phyloP scores from a whole-genome alignment of 2,888 invertebrate species.

The Stomorhina lunata region DNA sequence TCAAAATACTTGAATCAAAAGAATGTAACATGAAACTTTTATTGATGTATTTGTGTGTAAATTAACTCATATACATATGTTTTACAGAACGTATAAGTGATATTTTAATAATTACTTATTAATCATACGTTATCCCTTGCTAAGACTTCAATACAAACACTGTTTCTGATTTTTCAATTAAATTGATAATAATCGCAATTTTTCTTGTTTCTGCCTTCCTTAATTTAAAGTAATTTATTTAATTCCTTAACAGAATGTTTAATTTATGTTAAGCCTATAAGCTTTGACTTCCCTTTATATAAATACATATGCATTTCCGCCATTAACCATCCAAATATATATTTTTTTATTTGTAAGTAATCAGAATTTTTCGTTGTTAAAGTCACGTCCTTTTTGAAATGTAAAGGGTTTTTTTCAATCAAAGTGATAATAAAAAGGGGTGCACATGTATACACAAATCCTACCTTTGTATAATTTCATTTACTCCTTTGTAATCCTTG shows the following conservation, averaged over 20 bases:
- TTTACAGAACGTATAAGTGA: too few species aligned
- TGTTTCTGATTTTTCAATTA: too few species aligned
- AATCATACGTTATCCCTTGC: too few species aligned
- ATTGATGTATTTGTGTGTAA: too few species aligned
- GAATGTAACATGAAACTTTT: too few species aligned
- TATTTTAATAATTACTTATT: too few species aligned
- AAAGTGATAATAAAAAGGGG: constrained; percentile 2
- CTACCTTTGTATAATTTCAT: not conserved
- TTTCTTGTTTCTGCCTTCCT: too few species aligned
- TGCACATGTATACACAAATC: not conserved
- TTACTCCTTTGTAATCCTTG: not conserved
- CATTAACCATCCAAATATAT: not conserved
- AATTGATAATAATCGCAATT: too few species aligned
- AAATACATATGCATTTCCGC: not conserved
- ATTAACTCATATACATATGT: too few species aligned
- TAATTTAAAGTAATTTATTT: not conserved
- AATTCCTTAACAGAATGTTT: not conserved
- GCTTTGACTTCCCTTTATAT: not conserved
- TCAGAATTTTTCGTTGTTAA: not conserved
- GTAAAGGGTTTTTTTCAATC: not conserved
- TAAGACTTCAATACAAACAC: too few species aligned
- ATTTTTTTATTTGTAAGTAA: not conserved
- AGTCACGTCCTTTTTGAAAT: not conserved
- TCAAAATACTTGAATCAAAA: too few species aligned
- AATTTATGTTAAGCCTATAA: not conserved